Conservation (phyloP, 1,140 invertebrate species). For the Bombus superbus region DNA sequence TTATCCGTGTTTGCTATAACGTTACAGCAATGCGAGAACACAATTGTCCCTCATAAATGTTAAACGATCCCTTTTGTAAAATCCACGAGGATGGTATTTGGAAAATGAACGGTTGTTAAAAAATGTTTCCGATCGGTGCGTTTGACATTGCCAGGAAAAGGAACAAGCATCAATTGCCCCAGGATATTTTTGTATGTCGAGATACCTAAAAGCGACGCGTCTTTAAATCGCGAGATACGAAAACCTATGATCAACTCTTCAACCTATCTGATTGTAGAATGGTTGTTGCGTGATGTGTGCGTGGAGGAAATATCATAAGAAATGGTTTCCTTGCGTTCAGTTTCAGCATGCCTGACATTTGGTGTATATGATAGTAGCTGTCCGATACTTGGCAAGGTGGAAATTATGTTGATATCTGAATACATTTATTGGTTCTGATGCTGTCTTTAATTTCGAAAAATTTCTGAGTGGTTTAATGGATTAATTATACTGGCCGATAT, state of each 20-base stretch:
- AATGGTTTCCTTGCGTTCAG: not conserved
- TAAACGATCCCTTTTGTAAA: too few species aligned
- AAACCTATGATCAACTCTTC: slow-evolving; percentile 9
- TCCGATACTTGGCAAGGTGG: not conserved
- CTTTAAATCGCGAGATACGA: not conserved
- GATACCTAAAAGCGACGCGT: slow-evolving; percentile 13
- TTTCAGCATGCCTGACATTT: not conserved
- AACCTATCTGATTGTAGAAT: not conserved
- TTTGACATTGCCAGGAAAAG: not conserved
- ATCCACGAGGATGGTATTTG: too few species aligned
- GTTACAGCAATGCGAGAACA: not conserved
- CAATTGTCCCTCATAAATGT: not conserved
- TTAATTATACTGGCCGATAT: not conserved
- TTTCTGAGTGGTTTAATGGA: not conserved
- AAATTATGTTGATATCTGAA: not conserved
- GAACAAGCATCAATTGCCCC: not conserved
- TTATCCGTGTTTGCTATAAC: not conserved
- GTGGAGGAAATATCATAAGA: not conserved
- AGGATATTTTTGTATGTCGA: not conserved
- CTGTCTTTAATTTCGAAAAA: not conserved
- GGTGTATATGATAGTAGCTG: not conserved
- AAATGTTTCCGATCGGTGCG: too few species aligned
- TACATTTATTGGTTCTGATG: too few species aligned
- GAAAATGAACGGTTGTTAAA: not conserved
- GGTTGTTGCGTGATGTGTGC: too few species aligned